A percentile compares a stretch with the other conserved stretches of the same genome.
These are phyloP conservation scores for Amaurobius ferox DNA, from an alignment of 2,888 invertebrate genomes.

Conservation along the genomic window DNA sequence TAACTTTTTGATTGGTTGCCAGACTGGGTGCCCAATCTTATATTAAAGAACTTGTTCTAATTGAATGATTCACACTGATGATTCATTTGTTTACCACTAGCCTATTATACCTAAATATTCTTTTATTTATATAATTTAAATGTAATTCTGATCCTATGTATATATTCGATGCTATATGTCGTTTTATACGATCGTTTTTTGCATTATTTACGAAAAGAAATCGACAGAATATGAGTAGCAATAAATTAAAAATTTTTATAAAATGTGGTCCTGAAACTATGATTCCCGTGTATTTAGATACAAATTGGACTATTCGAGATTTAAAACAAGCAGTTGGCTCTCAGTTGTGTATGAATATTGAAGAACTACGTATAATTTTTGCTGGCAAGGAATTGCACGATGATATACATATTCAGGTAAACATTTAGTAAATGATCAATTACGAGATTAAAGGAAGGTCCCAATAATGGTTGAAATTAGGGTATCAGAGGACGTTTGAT, in stretches of 20 bases:
- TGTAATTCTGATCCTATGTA: too few species aligned
- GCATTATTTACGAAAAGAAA: slow-evolving; percentile 18
- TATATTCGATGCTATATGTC: slow-evolving; percentile 28
- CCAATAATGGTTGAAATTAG: too few species aligned
- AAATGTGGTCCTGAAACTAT: slow-evolving; percentile 56
- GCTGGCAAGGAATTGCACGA: slow-evolving; percentile 84
- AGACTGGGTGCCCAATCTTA: too few species aligned
- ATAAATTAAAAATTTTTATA: slow-evolving; percentile 57
- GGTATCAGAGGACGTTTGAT: too few species aligned
- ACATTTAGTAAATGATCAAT: too few species aligned
- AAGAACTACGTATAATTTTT: slow-evolving; percentile 71
- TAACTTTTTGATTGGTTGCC: too few species aligned
- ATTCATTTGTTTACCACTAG: too few species aligned
- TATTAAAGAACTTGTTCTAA: too few species aligned
- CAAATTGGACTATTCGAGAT: slow-evolving; percentile 63
- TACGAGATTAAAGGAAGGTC: too few species aligned
- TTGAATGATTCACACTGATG: too few species aligned
- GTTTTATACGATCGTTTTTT: slow-evolving; percentile 34
- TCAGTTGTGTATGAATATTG: slow-evolving; percentile 45
- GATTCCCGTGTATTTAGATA: slow-evolving; percentile 53
- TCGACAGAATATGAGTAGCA: slow-evolving; percentile 8
- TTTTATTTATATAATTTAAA: too few species aligned
- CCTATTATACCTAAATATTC: too few species aligned
- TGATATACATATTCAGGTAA: slow-evolving; percentile 83
- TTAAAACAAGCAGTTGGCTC: slow-evolving; percentile 47